Percentiles rank a stretch among this genome's conserved stretches.
phyloP scores from a whole-genome alignment of 2,797 vertebrate genomes.

The Hephaestus fuliginosus region DNA sequence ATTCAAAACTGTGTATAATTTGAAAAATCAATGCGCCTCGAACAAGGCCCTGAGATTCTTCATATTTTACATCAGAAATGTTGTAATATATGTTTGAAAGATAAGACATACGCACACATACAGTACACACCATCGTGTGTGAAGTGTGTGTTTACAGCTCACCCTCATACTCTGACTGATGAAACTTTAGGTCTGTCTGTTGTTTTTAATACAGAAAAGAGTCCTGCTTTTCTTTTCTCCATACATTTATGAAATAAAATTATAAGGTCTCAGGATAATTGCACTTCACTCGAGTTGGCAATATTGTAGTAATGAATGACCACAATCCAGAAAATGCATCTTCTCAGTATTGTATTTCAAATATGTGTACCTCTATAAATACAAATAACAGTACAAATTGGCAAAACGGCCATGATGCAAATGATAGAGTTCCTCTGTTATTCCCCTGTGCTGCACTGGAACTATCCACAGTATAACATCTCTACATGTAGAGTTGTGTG shows the following conservation, averaged over 20 bases:
- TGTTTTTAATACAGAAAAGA: neutral
- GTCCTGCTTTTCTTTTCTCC: neutral
- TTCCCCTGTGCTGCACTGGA: neutral
- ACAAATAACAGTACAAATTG: neutral
- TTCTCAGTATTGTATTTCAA: neutral
- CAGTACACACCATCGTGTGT: neutral
- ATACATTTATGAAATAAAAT: neutral
- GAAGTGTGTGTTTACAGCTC: neutral
- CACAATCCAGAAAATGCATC: neutral
- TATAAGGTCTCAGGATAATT: neutral
- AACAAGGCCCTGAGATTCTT: too few species aligned
- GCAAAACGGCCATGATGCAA: neutral
- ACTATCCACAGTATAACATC: neutral
- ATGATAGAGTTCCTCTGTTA: neutral
- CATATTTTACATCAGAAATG: too few species aligned
- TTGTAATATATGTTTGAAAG: too few species aligned
- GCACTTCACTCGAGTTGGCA: neutral
- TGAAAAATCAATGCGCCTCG: too few species aligned
- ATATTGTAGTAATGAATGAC: neutral
- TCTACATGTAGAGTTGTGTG: neutral
- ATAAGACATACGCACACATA: too few species aligned
- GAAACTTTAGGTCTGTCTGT: neutral
- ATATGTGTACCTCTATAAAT: neutral
- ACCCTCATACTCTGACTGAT: neutral
- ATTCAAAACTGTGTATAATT: too few species aligned